A percentile compares a stretch with the other conserved stretches of the same genome.
Evolutionary conservation across 2,113 vertebrate genomes (phyloP).

Genomic region (Hyaena hyaena): DNA sequence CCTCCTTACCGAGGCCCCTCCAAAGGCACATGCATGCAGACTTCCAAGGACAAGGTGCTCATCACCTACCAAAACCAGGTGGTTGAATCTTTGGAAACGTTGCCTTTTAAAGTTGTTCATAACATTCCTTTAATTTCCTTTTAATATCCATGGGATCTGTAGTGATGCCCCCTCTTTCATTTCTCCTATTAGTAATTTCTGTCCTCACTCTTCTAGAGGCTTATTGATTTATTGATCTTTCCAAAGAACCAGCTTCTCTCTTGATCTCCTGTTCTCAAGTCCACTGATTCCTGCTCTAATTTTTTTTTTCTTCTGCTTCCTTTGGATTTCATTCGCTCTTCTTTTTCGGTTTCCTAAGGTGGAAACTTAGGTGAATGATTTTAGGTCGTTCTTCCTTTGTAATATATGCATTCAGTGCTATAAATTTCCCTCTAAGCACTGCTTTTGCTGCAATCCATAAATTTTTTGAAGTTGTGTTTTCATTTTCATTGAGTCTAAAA

Average conservation of each 20-base stretch:
- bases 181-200: neutral
- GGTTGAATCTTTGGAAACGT: neutral
- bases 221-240: neutral
- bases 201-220: neutral
- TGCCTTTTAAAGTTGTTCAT: neutral
- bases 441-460: neutral
- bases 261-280: neutral
- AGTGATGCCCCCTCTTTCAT: conserved; percentile 31
- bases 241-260: neutral
- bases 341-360: neutral
- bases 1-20: neutral
- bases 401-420: neutral
- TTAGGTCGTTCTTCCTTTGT: neutral
- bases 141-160: neutral
- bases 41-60: neutral
- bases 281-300: neutral
- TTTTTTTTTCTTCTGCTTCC: neutral
- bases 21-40: neutral
- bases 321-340: neutral
- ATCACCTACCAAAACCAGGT: neutral
- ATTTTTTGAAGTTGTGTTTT: neutral
- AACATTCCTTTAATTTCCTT: neutral
- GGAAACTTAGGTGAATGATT: neutral
- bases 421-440: neutral
- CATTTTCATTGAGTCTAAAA: neutral